Conservation (phyloP, 2,797 vertebrate species). For the Amniataba percoides region DNA sequence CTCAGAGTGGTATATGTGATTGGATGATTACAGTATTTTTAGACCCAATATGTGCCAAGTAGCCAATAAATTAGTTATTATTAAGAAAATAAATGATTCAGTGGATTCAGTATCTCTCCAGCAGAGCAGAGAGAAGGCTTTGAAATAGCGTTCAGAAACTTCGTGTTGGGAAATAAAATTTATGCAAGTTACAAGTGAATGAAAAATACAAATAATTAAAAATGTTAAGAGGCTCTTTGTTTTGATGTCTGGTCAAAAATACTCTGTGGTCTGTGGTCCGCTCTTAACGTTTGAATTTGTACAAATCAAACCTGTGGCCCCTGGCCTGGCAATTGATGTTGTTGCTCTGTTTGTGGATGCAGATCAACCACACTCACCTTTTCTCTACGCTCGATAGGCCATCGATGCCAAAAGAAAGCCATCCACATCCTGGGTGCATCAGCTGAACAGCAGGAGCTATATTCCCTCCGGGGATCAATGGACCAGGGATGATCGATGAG, state of each 20-base stretch:
- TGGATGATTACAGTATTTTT: not conserved
- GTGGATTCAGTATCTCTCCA: not conserved
- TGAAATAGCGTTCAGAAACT: not conserved
- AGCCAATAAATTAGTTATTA: not conserved
- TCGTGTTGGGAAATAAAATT: not conserved
- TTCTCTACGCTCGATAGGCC: slow-evolving; percentile 29
- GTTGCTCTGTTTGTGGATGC: not conserved
- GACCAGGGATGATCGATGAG: slow-evolving; percentile 55
- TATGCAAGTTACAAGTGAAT: not conserved
- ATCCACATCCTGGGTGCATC: slow-evolving; percentile 41
- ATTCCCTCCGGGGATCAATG: slow-evolving; percentile 41
- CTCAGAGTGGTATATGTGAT: not conserved
- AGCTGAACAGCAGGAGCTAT: slow-evolving; percentile 32
- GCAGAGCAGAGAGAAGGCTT: not conserved
- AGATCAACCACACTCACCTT: slow-evolving; percentile 29
- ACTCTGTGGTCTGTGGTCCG: not conserved
- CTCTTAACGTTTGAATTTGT: not conserved
- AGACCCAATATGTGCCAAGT: not conserved
- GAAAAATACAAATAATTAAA: not conserved
- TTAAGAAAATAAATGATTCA: slow-evolving; percentile 1
- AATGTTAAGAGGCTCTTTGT: not conserved
- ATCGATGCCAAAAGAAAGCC: slow-evolving; percentile 38
- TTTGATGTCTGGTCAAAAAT: not conserved
- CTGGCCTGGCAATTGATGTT: not conserved
- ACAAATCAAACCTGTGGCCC: not conserved